A percentile compares a stretch with the other conserved stretches of the same genome.
phyloP scores from a whole-genome alignment of 1,140 invertebrate species.

The Cyclargus thomasi region DNA sequence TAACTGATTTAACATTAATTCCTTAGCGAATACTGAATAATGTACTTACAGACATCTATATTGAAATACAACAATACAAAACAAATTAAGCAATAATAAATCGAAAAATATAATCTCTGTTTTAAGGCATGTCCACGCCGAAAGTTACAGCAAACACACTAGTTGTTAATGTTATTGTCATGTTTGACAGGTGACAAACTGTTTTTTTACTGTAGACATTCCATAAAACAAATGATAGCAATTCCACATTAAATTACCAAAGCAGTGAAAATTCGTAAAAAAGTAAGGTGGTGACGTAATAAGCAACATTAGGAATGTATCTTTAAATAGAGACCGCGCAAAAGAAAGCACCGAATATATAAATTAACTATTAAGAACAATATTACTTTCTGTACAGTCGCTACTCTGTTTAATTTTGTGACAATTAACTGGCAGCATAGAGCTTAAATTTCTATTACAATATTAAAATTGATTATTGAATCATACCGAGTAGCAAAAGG shows the following conservation, averaged over 20 bases:
- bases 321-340: conserved; percentile 34
- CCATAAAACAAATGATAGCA: conserved; percentile 42
- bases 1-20: conserved; percentile 26
- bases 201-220: not conserved
- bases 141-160: not conserved
- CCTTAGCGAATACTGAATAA: conserved; percentile 43
- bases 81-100: conserved; percentile 61
- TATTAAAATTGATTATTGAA: not conserved
- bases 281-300: conserved; percentile 18
- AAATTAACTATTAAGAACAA: conserved; percentile 17
- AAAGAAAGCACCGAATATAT: conserved; percentile 52
- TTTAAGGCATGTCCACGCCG: conserved; percentile 31
- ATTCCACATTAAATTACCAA: conserved; percentile 49
- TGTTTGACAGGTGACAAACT: not conserved
- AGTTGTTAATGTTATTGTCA: not conserved
- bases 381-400: conserved; percentile 13
- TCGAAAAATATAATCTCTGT: conserved; percentile 71
- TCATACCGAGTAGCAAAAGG: not conserved
- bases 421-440: not conserved
- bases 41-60: conserved; percentile 45
- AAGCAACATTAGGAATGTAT: conserved; percentile 53
- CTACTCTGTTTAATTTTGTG: not conserved
- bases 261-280: conserved; percentile 21
- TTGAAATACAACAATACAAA: conserved; percentile 60
- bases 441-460: not conserved